Percentiles rank a stretch among this genome's conserved stretches.
Conservation (phyloP, 2,888 invertebrate genomes). For the Phalera bucephala region DNA sequence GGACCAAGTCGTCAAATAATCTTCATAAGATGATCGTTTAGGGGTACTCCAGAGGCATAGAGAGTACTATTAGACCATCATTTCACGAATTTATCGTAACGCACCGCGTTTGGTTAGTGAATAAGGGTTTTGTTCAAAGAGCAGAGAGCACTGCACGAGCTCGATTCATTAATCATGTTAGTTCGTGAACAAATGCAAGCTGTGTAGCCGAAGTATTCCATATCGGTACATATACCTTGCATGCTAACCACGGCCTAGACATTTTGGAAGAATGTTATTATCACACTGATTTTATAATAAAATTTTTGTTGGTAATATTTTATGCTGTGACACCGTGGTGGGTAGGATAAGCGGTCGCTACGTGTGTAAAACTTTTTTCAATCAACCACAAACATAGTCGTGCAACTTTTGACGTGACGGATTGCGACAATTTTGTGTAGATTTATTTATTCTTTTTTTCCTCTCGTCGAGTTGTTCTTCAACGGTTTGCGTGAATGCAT, state of each 20-base stretch:
- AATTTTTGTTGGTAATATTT: not conserved
- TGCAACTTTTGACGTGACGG: slow-evolving; percentile 38
- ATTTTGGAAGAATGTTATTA: slow-evolving; percentile 3
- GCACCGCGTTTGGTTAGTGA: too few species aligned
- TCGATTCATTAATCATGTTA: slow-evolving; percentile 62
- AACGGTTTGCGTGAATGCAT: slow-evolving; percentile 21
- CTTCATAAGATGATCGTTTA: too few species aligned
- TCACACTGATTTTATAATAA: slow-evolving; percentile 1
- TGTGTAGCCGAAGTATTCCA: slow-evolving; percentile 40
- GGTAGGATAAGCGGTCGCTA: slow-evolving; percentile 17
- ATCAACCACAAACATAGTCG: slow-evolving; percentile 37
- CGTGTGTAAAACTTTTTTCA: slow-evolving; percentile 35
- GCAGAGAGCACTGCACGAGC: slow-evolving; percentile 56
- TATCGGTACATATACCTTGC: slow-evolving; percentile 39
- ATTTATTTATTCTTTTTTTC: slow-evolving; percentile 38
- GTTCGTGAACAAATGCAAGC: slow-evolving; percentile 58
- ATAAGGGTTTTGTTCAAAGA: too few species aligned
- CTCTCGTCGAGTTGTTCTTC: slow-evolving; percentile 9
- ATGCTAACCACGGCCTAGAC: slow-evolving; percentile 26
- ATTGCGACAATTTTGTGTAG: slow-evolving; percentile 42
- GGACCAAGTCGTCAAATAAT: too few species aligned
- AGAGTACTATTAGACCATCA: too few species aligned
- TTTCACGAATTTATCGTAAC: too few species aligned
- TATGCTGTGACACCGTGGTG: slow-evolving; percentile 11
- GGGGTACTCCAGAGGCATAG: too few species aligned